Base-by-base conservation (phyloP, 2,113 vertebrate genomes). In the Bos taurus region DNA sequence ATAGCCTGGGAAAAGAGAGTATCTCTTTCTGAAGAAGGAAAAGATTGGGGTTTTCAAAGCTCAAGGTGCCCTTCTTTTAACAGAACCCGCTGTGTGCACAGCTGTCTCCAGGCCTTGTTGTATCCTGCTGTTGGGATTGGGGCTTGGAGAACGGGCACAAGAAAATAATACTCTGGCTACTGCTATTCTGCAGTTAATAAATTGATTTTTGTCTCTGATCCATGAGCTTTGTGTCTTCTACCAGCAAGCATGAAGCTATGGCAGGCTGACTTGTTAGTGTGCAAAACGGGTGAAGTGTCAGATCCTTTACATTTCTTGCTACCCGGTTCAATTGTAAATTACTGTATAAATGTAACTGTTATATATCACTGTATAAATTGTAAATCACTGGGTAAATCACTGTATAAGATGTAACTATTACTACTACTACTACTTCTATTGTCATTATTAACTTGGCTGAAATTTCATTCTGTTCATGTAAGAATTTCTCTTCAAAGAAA, bases 391-490 rank as follows among this genome's bases (percentile, higher is more conserved):
- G 33, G 30, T 83, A 95, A 90, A 74, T 64, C 64, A 74, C 11
- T 77, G 36, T 59, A 56, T 2, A 95, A 92, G 59, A 71, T 40
- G 10, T 71, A 67, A n/a, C 62, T 16, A 12, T 13, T 36, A 62
- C 15, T 60, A 78, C 48, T 52, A 14, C 30, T 86, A 28, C 23
- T 91, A 64, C 16, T 90, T 54, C 52, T 91, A 6, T 30, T 96
- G 6, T 46, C 78, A 26, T 43, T 89, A 77, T 86, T 91, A 95
- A 92, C 94, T 71, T 64, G 87, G 74, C 83, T 84, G 74, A 91
- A 90, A 95, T 90, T 93, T 84, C 6, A 93, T 82, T 92, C 43
- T 90, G n/a, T 93, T 50, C 21, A 40, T 78, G 86, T 62, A 94
- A 94, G n/a, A 57, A 90, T 94, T 94, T 87, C 17, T 88, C 36